These are phyloP conservation scores for Dromas ardeola DNA, from an alignment of 2,113 vertebrate species.

Conservation along the genomic window DNA sequence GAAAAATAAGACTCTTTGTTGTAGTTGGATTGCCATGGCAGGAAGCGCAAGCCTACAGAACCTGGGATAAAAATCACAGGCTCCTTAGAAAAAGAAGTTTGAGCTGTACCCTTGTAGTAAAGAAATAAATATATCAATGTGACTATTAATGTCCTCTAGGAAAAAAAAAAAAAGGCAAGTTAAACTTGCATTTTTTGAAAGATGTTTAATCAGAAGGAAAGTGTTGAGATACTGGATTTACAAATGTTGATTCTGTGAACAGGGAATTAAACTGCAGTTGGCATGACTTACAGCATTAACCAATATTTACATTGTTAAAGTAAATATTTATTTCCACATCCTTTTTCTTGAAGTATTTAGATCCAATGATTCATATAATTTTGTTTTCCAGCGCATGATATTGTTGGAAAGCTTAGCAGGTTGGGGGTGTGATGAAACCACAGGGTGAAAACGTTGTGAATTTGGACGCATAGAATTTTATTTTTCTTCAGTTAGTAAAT, in stretches of 20 bases:
- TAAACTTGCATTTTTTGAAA: background rate
- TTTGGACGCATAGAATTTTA: background rate
- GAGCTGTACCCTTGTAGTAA: background rate
- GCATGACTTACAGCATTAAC: background rate
- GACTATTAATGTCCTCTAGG: background rate
- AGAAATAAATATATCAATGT: background rate
- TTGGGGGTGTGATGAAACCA: background rate
- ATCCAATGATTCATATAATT: background rate
- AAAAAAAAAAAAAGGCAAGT: accelerated
- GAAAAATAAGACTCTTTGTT: background rate
- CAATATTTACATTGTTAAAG: background rate
- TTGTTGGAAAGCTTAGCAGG: background rate
- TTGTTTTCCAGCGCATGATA: background rate
- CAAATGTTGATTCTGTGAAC: background rate
- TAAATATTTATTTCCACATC: background rate
- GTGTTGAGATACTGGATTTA: background rate
- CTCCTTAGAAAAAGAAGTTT: background rate
- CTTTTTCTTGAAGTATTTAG: background rate
- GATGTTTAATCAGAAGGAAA: background rate
- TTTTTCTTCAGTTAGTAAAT: background rate
- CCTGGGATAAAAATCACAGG: background rate
- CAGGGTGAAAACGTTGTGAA: background rate
- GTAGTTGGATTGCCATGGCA: background rate
- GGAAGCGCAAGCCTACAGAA: background rate
- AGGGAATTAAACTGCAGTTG: background rate